These are phyloP conservation scores for Turritopsis dohrnii DNA, from an alignment of 30 jellyfish, hydroid and myxozoan species.

Conservation along the genomic window DNA sequence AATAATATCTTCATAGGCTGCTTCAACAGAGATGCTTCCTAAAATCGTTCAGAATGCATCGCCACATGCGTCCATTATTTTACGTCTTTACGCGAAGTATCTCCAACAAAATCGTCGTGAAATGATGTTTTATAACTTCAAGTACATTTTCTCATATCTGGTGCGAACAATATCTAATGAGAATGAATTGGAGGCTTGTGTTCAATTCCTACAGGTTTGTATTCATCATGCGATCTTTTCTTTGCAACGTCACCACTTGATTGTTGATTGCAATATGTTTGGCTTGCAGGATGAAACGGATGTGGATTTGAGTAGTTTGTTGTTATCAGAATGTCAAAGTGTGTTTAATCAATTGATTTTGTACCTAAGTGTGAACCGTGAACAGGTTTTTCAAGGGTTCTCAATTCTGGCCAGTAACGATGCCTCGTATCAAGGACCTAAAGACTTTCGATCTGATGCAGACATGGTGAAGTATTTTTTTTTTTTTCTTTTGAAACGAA, in stretches of 20 bases:
- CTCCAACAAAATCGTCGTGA: constrained; percentile 59
- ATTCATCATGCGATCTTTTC: too few relatives aligned
- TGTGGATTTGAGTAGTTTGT: constrained; percentile 68
- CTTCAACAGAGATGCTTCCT: constrained; percentile 64
- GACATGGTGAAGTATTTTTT: constrained; percentile 44
- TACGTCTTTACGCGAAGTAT: constrained; percentile 58
- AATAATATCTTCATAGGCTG: constrained; percentile 44
- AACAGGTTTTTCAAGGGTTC: constrained; percentile 70
- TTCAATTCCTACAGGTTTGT: constrained; percentile 79
- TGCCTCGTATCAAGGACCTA: constrained; percentile 55
- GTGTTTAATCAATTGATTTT: constrained; percentile 63
- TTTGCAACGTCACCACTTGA: too few relatives aligned
- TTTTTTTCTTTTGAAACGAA: not conserved
- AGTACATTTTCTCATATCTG: constrained; percentile 61
- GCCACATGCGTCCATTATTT: constrained; percentile 48
- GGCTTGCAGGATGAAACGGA: constrained; percentile 62
- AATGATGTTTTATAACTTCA: constrained; percentile 71
- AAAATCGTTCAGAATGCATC: constrained; percentile 54
- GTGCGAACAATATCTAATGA: constrained; percentile 48
- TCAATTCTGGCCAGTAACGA: constrained; percentile 70
- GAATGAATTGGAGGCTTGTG: constrained; percentile 49
- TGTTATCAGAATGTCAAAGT: constrained; percentile 69
- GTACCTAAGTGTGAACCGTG: constrained; percentile 69
- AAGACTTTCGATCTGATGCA: constrained; percentile 52
- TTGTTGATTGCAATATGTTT: not conserved